Base-by-base conservation (phyloP, 30 jellyfish, hydroid and myxozoan genomes). In the Hydractinia symbiolongicarpus region DNA sequence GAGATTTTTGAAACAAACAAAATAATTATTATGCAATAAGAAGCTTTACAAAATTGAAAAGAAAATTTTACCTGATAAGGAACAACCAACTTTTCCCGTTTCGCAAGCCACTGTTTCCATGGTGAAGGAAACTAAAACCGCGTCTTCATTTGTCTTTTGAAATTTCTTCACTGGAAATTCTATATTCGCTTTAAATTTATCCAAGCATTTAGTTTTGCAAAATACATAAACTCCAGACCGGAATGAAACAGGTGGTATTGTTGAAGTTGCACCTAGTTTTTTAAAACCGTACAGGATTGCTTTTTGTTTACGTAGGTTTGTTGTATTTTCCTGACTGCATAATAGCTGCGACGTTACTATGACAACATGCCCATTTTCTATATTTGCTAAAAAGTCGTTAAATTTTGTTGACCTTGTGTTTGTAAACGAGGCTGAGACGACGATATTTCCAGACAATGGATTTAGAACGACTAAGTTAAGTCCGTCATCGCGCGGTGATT, bases 301-400 rank as follows among this genome's bases (percentile, higher is more conserved):
- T 51, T 64, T 64, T 13, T 64, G 74, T 64, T 51, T 44, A 51
- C 16, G 16, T 13, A 64, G 4, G 74, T 64, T 64, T 6, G 74
- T 64, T 13, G 74, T 51, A 7, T 6, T 64, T 64, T 64, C 74
- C 6, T 64, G 74, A 44, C 40, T 64, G 74, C 74, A 64, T n/a
- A 64, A 51, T 7, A 64, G 74, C 74, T 64, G 74, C 9, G 74
- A 64, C 17, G 74, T 64, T 64, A 51, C 74, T 64, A 64, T 64
- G 16, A 64, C 74, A 64, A 64, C 81, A 52, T 72, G 50, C 8
- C 64, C 81, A 16, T 72, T 72, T 49, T 30, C 4, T 14, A 58
- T 72, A 9, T 9, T 72, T 58, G 9, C 50, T 7, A 72, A 17
- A 9, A 72, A 72, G n/a, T 52, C 58, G n/a, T 52, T 9, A 4